Evolutionary conservation across 1,140 invertebrate species (phyloP).

Genomic region (Chironomus tepperi): DNA sequence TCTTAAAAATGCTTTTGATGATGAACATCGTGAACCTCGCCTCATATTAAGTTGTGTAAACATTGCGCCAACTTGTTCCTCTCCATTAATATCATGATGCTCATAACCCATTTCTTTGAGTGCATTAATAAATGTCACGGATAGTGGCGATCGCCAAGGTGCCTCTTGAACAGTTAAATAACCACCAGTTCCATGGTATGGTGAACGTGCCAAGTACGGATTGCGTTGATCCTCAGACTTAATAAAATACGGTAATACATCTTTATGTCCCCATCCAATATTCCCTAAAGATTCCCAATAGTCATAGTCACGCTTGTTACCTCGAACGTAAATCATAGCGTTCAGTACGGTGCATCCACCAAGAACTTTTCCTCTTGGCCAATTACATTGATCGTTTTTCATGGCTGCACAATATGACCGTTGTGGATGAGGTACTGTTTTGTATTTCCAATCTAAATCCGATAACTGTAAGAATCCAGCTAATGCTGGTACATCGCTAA

Average conservation of each 20-base stretch:
- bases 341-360: conserved; percentile 93
- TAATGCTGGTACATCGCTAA: conserved; percentile 67
- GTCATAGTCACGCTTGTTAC: conserved; percentile 86
- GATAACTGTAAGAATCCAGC: conserved; percentile 68
- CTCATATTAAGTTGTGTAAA: conserved; percentile 75
- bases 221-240: conserved; percentile 84
- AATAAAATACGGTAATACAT: conserved; percentile 78
- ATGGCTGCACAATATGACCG: conserved; percentile 72
- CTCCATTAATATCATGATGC: conserved; percentile 72
- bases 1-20: conserved; percentile 77
- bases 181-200: conserved; percentile 68
- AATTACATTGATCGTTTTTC: conserved; percentile 75
- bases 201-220: conserved; percentile 60
- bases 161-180: conserved; percentile 77
- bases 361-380: conserved; percentile 78
- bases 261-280: conserved; percentile 79
- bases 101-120: conserved; percentile 71
- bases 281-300: conserved; percentile 82
- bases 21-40: conserved; percentile 77
- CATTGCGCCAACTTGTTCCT: conserved; percentile 76
- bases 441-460: conserved; percentile 87
- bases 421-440: conserved; percentile 69
- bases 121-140: conserved; percentile 71
- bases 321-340: conserved; percentile 91
- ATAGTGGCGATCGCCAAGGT: conserved; percentile 69